Base-by-base conservation (phyloP, 2,888 invertebrate species). In the Drosophila peninsularis region DNA sequence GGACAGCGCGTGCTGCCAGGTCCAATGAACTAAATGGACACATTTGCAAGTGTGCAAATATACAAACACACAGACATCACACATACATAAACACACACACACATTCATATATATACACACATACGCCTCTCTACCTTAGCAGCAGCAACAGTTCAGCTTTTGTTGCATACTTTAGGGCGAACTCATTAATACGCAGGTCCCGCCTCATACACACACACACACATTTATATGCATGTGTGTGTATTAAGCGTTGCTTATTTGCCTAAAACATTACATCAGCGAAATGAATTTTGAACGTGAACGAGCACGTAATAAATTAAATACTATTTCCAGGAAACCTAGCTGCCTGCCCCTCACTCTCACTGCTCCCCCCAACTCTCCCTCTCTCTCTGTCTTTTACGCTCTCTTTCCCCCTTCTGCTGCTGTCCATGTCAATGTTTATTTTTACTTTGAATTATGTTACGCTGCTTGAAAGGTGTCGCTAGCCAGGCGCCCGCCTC, bases 211-310 rank as follows among this genome's bases (percentile, higher is more conserved):
- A 47, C 41, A 39, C 17, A 39, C 1, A 45, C 61, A 27, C 44
- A 49, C 55, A 56, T 4, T 21, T 13, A n/a, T 34, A 30, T 41
- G 17, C 47, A 19, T 45, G n/a, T 44, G 32, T 44, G 17, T 75
- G 39, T 76, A 37, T 76, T 76, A 65, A 75, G 53, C 49, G 67
- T 71, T 73, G 78, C 73, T 73, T 87, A 83, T 87, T 83, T 88
- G 80, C 74, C 82, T 50, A 82, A 82, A 88, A 82, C 80, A 86
- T 85, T 85, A 85, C 85, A 88, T 88, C 88, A 85, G 86, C 87
- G 47, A 86, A 86, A 80, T 80, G 81, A 88, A 80, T 78, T 88
- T 83, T 76, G 68, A 81, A 70, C 71, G 69, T 58, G 64, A 62
- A 69, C 74, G 66, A 66, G 64, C 65, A 66, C 63, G 63, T 78